Base-by-base conservation (phyloP, 2,797 vertebrate genomes). In the Hozukius guyotensis region DNA sequence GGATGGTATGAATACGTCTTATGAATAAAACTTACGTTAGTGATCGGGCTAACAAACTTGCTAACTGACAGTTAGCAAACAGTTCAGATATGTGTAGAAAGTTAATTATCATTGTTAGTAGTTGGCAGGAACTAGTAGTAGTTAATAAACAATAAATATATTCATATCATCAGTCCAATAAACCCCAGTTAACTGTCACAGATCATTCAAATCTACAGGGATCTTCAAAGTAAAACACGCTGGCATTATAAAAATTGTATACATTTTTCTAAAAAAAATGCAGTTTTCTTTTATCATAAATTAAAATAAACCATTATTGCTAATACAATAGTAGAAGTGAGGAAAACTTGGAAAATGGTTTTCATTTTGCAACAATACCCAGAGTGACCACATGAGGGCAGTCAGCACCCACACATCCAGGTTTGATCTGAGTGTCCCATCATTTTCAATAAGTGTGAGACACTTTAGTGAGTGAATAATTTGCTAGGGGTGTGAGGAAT, bases 301-400 rank as follows among this genome's bases (percentile, higher is more conserved):
- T 36, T 36, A n/a, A 63, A 36, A 65, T 55, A 38, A 4, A 27
- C 3, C 20, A 57, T 22, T 53, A 29, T 60, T 66, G 29, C 5
- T 63, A 12, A 49, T 32, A 16, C 2, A 10, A 56, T 25, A 18
- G 64, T 3, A 27, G 25, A 29, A 24, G 16, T 7, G 18, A 59
- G 29, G 57, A 22, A 10, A 67, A 52, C 20, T 27, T 20, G 29
- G 18, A n/a, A n/a, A 2, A 34, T 24, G 13, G n/a, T 42, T 42
- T 79, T 20, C 13, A 22, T 46, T 53, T 32, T 12, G 49, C 8
- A 53, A 32, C 60, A 86, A 12, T 72, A 62, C 25, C 18, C 20
- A 20, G 16, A 74, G 6, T 16, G 13, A 34, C 80, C 92, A 92
- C 65, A 38, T 2, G 88, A 24, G 84, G 78, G 81, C 76, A 78